Percentiles rank a stretch among this genome's conserved stretches.
phyloP scores from a whole-genome alignment of 2,113 vertebrate genomes.

The Argyrosomus japonicus region DNA sequence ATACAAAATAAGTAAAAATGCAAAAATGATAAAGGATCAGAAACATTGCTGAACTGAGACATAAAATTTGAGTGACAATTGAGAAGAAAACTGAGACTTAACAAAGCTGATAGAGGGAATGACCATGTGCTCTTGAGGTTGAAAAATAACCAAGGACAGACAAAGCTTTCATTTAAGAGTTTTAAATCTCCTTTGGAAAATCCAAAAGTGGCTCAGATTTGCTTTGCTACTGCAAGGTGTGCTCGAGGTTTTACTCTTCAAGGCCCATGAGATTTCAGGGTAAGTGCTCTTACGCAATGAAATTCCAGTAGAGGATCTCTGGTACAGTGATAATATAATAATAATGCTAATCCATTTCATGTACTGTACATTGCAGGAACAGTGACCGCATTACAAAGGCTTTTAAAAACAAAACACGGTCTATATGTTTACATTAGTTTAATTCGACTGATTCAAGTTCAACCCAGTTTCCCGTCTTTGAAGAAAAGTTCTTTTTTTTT shows the following conservation, averaged over 20 bases:
- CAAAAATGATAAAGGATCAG: neutral
- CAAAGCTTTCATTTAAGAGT: neutral
- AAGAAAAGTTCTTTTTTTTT: neutral
- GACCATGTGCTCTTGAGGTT: neutral
- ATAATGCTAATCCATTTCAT: too few species aligned
- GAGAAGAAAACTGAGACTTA: neutral
- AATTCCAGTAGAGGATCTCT: neutral
- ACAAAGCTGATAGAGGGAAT: conserved; percentile 2
- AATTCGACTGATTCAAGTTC: neutral
- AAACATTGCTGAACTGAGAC: neutral
- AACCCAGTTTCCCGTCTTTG: neutral
- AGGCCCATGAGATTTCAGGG: neutral
- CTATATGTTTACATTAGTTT: neutral
- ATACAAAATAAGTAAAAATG: neutral
- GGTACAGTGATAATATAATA: neutral
- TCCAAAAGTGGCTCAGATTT: neutral
- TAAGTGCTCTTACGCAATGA: neutral
- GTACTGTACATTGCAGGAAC: neutral
- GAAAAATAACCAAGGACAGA: conserved; percentile 2
- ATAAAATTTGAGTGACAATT: neutral
- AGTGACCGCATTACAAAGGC: neutral
- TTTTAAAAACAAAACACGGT: too few species aligned
- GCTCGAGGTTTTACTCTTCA: neutral
- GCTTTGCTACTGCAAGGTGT: neutral
- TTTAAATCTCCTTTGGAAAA: neutral